Evolutionary conservation across 2,888 invertebrate species (phyloP), one percentile per base, ranked within the genome.

Genomic region (Steinernema carpocapsae): DNA sequence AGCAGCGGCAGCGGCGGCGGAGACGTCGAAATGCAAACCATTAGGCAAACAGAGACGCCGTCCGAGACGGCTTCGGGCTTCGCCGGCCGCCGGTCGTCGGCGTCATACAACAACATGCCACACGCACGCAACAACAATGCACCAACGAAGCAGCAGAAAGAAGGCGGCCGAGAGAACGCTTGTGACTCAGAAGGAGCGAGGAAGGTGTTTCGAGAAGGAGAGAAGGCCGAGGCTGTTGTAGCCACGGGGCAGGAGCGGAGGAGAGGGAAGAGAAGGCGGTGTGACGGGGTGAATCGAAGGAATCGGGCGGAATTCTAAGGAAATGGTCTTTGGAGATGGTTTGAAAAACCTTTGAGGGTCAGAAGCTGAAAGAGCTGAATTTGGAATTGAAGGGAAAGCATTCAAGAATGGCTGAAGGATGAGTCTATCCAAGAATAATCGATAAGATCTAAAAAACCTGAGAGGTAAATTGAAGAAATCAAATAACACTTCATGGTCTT

Each of bases 41-140:
- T 64, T 64, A 64, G 64, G 64, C 64, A 64, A 64, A 64, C 64
- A 64, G 64, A 64, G 32, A 26, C 64, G 64, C 3, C 22, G 24
- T 37, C 37, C 37, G 37, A 37, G 37, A 10, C 37, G 37, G 64
- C 64, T 64, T 37, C 17, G 64, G 48, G 48, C 48, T 48, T 48
- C 64, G 64, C 24, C 56, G n/a, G 48, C n/a, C 64, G 32, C 26
- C 64, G 32, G 32, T 32, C 64, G 64, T 29, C 64, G 64, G 17
- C 64, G 64, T 64, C 64, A 64, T 64, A 64, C 64, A 64, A 64
- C 64, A 64, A 64, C 64, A 64, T 64, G 64, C 64, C 64, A 64
- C 64, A 64, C 64, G 26, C 64, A 64, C 64, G 64, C 64, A 64
- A 64, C 64, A 64, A 64, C 64, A 64, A 64, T 64, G 64, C 64